Percentiles rank a stretch among this genome's conserved stretches.
Conservation (phyloP, 2,888 invertebrate species). For the Eristalis pertinax region DNA sequence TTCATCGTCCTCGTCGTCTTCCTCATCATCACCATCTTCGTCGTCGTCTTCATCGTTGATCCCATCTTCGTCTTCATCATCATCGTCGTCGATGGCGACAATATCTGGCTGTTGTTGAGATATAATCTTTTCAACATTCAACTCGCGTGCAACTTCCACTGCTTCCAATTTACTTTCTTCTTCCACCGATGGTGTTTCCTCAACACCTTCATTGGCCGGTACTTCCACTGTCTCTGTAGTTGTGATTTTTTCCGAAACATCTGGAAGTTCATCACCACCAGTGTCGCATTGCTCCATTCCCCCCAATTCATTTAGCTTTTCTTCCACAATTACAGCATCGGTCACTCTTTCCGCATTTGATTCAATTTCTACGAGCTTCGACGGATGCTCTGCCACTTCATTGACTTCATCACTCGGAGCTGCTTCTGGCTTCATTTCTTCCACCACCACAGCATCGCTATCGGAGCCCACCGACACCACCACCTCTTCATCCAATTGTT, state of each 20-base stretch:
- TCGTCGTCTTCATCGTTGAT: constrained; percentile 30
- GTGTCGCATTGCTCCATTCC: constrained; percentile 56
- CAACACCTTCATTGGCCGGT: background rate
- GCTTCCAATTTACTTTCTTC: background rate
- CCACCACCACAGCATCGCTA: background rate
- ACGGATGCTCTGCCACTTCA: background rate
- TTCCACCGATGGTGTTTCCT: background rate
- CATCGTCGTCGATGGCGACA: constrained; percentile 50
- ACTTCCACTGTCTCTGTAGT: background rate
- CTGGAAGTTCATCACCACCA: constrained; percentile 54
- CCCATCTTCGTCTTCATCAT: constrained; percentile 25
- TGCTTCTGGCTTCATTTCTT: background rate
- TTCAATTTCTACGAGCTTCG: background rate
- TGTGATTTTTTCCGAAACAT: background rate
- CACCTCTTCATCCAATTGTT: background rate
- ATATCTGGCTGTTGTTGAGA: constrained; percentile 14
- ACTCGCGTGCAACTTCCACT: background rate
- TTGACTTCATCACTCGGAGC: background rate
- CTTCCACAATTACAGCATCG: background rate
- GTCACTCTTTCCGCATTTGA: background rate
- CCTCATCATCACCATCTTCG: constrained; percentile 25
- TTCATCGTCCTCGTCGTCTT: constrained; percentile 42
- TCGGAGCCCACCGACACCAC: background rate
- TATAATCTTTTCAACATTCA: background rate
- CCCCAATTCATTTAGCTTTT: background rate